These are phyloP conservation scores for Stegodyphus mimosarum DNA, from an alignment of 1,140 invertebrate species.

Conservation along the genomic window DNA sequence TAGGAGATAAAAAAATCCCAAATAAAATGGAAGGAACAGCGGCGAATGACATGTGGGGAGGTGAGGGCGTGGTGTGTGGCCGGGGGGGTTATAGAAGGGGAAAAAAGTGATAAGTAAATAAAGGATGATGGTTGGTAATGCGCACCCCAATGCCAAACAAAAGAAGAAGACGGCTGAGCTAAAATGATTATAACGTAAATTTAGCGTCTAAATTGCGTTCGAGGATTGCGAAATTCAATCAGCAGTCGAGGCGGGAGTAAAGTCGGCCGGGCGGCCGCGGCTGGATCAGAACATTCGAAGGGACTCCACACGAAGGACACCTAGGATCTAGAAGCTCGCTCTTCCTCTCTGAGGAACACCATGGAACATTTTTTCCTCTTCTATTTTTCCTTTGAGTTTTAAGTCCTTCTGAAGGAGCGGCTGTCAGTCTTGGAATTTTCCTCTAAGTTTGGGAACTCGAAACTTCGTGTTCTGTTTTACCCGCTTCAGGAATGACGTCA, in stretches of 20 bases:
- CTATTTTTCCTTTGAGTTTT: background rate
- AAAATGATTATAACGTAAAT: slow-evolving; percentile 60
- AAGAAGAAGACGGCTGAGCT: slow-evolving; percentile 43
- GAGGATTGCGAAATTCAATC: slow-evolving; percentile 60
- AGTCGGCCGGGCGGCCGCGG: slow-evolving; percentile 8
- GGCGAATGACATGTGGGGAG: background rate
- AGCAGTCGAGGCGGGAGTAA: slow-evolving; percentile 29
- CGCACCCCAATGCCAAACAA: slow-evolving; percentile 54
- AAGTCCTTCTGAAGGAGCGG: background rate
- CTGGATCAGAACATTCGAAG: slow-evolving; percentile 39
- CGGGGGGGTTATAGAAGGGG: slow-evolving; percentile 11
- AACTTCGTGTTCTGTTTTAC: background rate
- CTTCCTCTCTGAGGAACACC: background rate
- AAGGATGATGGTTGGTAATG: slow-evolving; percentile 40
- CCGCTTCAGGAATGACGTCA: background rate
- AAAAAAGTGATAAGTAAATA: slow-evolving; percentile 59
- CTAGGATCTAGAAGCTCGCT: background rate
- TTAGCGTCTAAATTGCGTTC: slow-evolving; percentile 60
- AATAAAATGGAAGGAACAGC: background rate
- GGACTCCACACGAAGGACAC: slow-evolving; percentile 31
- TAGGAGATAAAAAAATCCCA: slow-evolving; percentile 18
- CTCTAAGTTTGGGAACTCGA: background rate
- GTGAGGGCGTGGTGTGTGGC: background rate
- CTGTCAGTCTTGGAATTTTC: slow-evolving; percentile 10
- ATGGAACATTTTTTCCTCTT: background rate